Percentiles rank a stretch among this genome's conserved stretches.
Evolutionary conservation across 2,888 invertebrate species (phyloP).

Genomic region (Ormyrus nitidulus): DNA sequence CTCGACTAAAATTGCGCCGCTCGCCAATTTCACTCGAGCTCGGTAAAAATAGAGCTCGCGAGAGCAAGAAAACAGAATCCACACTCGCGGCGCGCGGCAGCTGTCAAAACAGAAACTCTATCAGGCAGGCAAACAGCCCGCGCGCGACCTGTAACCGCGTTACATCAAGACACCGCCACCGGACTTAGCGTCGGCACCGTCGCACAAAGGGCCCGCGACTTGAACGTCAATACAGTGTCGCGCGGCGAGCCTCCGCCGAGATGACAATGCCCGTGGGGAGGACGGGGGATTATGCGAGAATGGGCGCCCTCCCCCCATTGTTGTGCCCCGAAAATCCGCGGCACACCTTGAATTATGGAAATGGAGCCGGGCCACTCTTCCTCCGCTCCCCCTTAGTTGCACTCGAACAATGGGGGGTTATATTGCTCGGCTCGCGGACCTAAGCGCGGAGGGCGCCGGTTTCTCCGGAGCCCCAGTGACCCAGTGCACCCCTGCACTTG

Average conservation of each 20-base stretch:
- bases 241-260: neutral
- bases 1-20: too few species aligned
- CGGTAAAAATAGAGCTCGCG: too few species aligned
- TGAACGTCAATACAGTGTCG: constrained; percentile 49
- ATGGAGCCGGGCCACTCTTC: neutral
- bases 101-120: too few species aligned
- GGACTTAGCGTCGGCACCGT: neutral
- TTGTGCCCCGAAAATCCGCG: constrained; percentile 34
- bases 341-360: constrained; percentile 50
- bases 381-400: neutral
- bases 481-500: neutral
- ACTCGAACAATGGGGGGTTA: neutral
- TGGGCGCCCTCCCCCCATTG: constrained; percentile 14
- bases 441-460: neutral
- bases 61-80: too few species aligned
- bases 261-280: constrained; percentile 17
- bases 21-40: too few species aligned
- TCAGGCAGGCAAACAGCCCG: too few species aligned
- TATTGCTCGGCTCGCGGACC: too few species aligned
- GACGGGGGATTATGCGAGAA: constrained; percentile 38
- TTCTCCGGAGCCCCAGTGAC: neutral
- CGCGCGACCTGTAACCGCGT: too few species aligned
- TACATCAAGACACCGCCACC: too few species aligned
- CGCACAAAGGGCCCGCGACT: constrained; percentile 15
- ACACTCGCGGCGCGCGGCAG: too few species aligned